Evolutionary conservation across 2,888 invertebrate species (phyloP).

Genomic region (Cosmorhoe ocellata): DNA sequence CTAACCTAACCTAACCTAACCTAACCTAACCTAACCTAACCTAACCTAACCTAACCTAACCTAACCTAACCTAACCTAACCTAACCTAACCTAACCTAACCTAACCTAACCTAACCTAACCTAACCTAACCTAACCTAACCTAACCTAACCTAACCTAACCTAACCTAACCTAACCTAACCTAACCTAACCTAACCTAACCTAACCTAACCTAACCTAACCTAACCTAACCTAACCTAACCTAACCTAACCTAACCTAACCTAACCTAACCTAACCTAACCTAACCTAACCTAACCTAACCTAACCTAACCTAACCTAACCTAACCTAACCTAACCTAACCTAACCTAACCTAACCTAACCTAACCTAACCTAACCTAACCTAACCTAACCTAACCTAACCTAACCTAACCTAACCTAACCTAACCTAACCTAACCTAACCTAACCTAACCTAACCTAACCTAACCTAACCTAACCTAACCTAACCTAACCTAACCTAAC

Average conservation of each 20-base stretch:
- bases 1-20: conserved; percentile 11
- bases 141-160: conserved; percentile 21
- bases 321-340: conserved; percentile 17
- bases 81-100: conserved; percentile 17
- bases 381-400: conserved; percentile 23
- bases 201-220: conserved; percentile 15
- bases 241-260: conserved; percentile 16
- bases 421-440: conserved; percentile 19
- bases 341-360: conserved; percentile 18
- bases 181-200: conserved; percentile 19
- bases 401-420: conserved; percentile 20
- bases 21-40: conserved; percentile 11
- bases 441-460: conserved; percentile 19
- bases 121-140: conserved; percentile 21
- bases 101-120: conserved; percentile 21
- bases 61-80: conserved; percentile 19
- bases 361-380: conserved; percentile 18
- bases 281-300: conserved; percentile 16
- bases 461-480: conserved; percentile 19
- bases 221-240: conserved; percentile 16
- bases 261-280: conserved; percentile 16
- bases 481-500: conserved; percentile 19
- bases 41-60: conserved; percentile 16
- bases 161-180: conserved; percentile 20
- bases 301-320: conserved; percentile 16